These are phyloP conservation scores for Hemistola chrysoprasaria DNA, from an alignment of 2,888 invertebrate genomes.

Conservation along the genomic window DNA sequence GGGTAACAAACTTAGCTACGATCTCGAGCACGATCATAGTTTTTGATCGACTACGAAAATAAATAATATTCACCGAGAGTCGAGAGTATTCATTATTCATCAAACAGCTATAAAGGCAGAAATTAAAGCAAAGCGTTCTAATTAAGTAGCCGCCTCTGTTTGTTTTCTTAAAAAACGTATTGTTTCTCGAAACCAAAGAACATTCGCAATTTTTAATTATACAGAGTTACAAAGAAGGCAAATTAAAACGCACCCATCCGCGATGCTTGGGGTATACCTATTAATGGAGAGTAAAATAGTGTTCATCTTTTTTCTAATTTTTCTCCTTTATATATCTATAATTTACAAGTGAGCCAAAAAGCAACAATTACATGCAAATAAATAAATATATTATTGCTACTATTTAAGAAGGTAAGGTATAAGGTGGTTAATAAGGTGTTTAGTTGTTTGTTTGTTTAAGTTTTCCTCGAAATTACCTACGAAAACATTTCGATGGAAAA, in stretches of 20 bases:
- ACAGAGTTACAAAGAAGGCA: conserved; percentile 71
- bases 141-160: conserved; percentile 23
- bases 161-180: conserved; percentile 45
- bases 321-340: conserved; percentile 22
- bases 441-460: too few relatives aligned
- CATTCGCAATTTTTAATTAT: conserved; percentile 71
- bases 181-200: conserved; percentile 55
- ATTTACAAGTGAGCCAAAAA: too few relatives aligned
- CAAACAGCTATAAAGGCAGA: not conserved
- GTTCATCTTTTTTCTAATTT: conserved; percentile 47
- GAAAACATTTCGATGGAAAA: too few relatives aligned
- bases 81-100: not conserved
- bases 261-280: conserved; percentile 47
- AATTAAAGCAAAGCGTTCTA: conserved; percentile 20
- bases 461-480: too few relatives aligned
- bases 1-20: too few relatives aligned
- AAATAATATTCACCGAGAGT: too few relatives aligned
- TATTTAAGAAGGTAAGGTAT: too few relatives aligned
- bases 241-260: conserved; percentile 74
- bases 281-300: conserved; percentile 49
- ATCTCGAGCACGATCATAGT: too few relatives aligned
- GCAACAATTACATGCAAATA: too few relatives aligned
- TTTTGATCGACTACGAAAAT: too few relatives aligned
- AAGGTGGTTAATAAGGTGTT: too few relatives aligned
- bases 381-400: too few relatives aligned